Percentiles rank a stretch among this genome's conserved stretches.
Conservation (phyloP, 2,797 vertebrate species). For the Furcifer pardalis region DNA sequence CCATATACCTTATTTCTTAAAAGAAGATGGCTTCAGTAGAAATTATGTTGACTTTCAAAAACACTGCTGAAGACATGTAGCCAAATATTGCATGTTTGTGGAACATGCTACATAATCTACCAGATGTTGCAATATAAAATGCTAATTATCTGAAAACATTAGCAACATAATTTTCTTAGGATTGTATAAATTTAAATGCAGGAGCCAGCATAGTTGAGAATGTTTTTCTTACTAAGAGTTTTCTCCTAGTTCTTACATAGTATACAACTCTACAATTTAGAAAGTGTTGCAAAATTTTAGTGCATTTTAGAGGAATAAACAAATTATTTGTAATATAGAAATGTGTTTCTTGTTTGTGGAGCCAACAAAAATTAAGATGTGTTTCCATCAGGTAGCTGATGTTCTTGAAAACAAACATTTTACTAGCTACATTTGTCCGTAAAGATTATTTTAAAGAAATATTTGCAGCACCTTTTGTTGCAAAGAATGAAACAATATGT, state of each 20-base stretch:
- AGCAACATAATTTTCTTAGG: conserved; percentile 2
- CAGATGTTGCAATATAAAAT: neutral
- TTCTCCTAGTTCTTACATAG: neutral
- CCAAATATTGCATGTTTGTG: conserved; percentile 13
- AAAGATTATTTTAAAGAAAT: conserved; percentile 16
- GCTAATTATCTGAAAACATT: neutral
- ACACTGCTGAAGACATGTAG: neutral
- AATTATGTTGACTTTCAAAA: neutral
- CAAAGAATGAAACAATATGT: neutral
- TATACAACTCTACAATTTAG: neutral
- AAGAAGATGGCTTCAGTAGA: neutral
- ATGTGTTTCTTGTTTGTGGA: neutral
- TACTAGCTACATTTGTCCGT: conserved; percentile 12
- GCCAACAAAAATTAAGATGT: neutral
- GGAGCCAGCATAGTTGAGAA: neutral
- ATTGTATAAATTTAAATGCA: conserved; percentile 3
- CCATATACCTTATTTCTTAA: neutral
- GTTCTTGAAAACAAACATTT: conserved; percentile 29
- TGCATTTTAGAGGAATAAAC: neutral
- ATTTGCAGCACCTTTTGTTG: neutral
- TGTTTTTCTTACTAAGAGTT: neutral
- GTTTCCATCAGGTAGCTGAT: neutral
- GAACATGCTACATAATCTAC: neutral
- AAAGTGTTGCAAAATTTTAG: neutral
- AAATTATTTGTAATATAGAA: neutral